Conservation (phyloP, 2,113 vertebrate species). For the Motacilla tschutschensis region DNA sequence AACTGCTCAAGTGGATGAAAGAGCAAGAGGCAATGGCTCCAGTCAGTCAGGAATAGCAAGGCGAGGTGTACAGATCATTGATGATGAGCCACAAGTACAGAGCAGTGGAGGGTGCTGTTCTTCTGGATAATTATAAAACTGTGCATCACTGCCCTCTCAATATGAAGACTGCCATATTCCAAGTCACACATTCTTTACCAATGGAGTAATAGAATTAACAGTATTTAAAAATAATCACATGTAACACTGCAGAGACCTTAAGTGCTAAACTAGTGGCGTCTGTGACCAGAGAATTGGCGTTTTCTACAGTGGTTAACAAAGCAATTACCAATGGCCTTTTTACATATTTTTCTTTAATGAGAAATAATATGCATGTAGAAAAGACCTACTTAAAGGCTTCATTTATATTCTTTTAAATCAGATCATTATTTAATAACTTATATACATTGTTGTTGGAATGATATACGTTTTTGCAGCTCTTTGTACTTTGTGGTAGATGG, state of each 20-base stretch:
- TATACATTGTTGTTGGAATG: constrained; percentile 83
- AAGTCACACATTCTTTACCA: constrained; percentile 79
- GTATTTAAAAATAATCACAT: constrained; percentile 79
- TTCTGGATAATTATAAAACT: constrained; percentile 85
- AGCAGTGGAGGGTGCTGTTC: constrained; percentile 89
- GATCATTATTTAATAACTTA: constrained; percentile 93
- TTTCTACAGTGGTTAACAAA: constrained; percentile 85
- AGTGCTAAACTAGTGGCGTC: constrained; percentile 83
- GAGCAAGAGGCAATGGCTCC: constrained; percentile 88
- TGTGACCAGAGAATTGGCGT: constrained; percentile 83
- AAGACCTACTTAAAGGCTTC: constrained; percentile 85
- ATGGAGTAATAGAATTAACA: constrained; percentile 82
- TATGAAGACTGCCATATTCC: constrained; percentile 83
- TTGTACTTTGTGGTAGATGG: constrained; percentile 82
- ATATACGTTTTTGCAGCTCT: constrained; percentile 80
- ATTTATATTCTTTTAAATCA: constrained; percentile 87
- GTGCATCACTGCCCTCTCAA: constrained; percentile 73
- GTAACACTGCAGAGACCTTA: constrained; percentile 83
- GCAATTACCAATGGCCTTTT: constrained; percentile 86
- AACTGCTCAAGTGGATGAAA: constrained; percentile 90
- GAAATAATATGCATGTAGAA: constrained; percentile 86
- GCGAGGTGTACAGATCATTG: constrained; percentile 94
- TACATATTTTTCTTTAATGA: constrained; percentile 82
- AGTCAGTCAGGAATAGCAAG: constrained; percentile 81
- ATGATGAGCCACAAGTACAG: constrained; percentile 90